These are phyloP conservation scores for Serranus cabrilla DNA, from an alignment of 2,797 vertebrate species.

Conservation along the genomic window DNA sequence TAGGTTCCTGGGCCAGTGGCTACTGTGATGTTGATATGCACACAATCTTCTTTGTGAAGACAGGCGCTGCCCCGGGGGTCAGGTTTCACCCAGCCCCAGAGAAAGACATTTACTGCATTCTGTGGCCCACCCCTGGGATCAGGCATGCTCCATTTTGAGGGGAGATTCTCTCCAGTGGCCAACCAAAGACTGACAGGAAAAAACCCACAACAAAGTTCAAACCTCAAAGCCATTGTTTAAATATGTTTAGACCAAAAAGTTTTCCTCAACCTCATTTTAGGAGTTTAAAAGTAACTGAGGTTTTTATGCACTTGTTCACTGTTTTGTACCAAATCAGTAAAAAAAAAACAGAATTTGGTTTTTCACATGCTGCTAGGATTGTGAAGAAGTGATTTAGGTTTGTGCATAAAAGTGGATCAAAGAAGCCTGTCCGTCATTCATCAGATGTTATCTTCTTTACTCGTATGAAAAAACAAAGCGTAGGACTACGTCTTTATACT, in stretches of 20 bases:
- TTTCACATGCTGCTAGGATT: no score
- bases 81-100: slow-evolving; percentile 85
- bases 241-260: not conserved
- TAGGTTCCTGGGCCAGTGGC: slow-evolving; percentile 80
- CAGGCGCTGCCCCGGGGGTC: slow-evolving; percentile 88
- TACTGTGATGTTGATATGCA: slow-evolving; percentile 86
- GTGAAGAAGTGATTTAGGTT: not conserved
- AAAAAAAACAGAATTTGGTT: no score
- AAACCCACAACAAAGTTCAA: slow-evolving; percentile 33
- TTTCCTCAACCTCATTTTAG: not conserved
- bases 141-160: slow-evolving; percentile 82
- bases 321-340: not conserved
- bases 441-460: not conserved
- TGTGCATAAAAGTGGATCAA: not conserved
- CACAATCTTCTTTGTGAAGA: slow-evolving; percentile 88
- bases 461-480: no score
- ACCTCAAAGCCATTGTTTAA: slow-evolving; percentile 32
- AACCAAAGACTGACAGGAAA: slow-evolving; percentile 20
- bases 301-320: slow-evolving; percentile 22
- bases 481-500: not conserved
- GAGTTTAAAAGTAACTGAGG: slow-evolving; percentile 7
- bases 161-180: slow-evolving; percentile 75
- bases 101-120: slow-evolving; percentile 84
- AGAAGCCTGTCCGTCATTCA: not conserved
- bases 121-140: slow-evolving; percentile 80